Evolutionary conservation across 2,113 vertebrate genomes (phyloP), one percentile per base, ranked within the genome.

Genomic region (Limnothrissa miodon): DNA sequence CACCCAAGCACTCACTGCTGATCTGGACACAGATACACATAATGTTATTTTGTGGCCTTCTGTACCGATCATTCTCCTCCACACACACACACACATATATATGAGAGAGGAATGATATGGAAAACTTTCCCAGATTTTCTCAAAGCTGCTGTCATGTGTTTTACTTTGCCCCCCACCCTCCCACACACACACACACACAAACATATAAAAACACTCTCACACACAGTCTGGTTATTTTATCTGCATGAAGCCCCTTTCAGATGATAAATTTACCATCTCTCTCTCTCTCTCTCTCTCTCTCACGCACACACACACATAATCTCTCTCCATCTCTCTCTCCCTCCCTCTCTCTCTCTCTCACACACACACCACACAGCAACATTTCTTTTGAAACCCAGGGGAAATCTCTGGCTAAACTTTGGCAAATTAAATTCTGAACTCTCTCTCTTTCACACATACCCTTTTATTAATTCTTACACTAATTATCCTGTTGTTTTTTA

Each of bases 211-310:
- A 59, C 56, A 59, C 56, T n/a, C 62, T 33, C 25, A 36, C 8
- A 1, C 25, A 91, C 85, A 89, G 89, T 87, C 90, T 89, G 92
- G 90, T 91, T 93, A 91, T 91, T 92, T 92, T 91, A 92, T 92
- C 91, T 90, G 89, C 89, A 86, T 90, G 88, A 91, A 89, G 87
- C 88, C 90, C 89, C 90, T 93, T 88, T 85, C 23, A 48, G 85
- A 86, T 36, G 86, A 91, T 92, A 92, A 92, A 93, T 93, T 92
- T 92, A 78, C 83, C 78, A 29, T 53, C 51, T 85, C 86, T 84
- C 80, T 83, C 85, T 56, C 89, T 82, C 53, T 39, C n/a, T n/a
- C n/a, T n/a, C n/a, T 1, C 0, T 17, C 11, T 23, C 25, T 83
- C 0, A 83, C 78, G 29, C 78, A 39, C 4, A 23, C 23, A 81